Evolutionary conservation across 2,797 vertebrate species (phyloP).

Genomic region (Silurus lanzhouensis): DNA sequence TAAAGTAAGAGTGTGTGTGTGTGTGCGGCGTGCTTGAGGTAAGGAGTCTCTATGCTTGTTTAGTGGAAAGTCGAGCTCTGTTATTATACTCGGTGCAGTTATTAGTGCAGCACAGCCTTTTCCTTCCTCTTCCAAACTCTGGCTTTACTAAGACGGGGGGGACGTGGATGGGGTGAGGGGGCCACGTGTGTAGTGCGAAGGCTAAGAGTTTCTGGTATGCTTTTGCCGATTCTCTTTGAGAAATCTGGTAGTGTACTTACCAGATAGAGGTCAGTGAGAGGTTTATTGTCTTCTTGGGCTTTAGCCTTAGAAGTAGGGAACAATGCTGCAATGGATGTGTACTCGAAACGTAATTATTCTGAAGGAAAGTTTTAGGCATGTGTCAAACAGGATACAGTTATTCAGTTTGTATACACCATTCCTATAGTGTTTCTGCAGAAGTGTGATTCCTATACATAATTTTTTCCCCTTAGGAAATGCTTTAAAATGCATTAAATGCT

Average conservation of each 20-base stretch:
- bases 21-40: constrained; percentile 18
- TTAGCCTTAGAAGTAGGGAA: not conserved
- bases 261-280: not conserved
- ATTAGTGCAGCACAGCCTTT: constrained; percentile 58
- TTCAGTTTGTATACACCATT: not conserved
- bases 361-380: not conserved
- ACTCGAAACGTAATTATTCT: not conserved
- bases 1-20: not conserved
- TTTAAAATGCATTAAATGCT: not conserved
- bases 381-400: not conserved
- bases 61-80: constrained; percentile 43
- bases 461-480: not conserved
- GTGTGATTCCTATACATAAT: not conserved
- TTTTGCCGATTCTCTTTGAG: not conserved
- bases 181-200: constrained; percentile 1
- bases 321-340: not conserved
- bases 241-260: constrained; percentile 1
- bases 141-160: constrained; percentile 1
- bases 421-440: not conserved
- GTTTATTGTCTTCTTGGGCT: not conserved
- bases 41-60: constrained; percentile 38
- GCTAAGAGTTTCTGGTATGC: not conserved
- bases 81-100: constrained; percentile 53
- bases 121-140: constrained; percentile 58
- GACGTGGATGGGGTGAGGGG: not conserved